These are phyloP conservation scores for Drosophila basisetae DNA, from an alignment of 2,888 invertebrate genomes.

Conservation along the genomic window DNA sequence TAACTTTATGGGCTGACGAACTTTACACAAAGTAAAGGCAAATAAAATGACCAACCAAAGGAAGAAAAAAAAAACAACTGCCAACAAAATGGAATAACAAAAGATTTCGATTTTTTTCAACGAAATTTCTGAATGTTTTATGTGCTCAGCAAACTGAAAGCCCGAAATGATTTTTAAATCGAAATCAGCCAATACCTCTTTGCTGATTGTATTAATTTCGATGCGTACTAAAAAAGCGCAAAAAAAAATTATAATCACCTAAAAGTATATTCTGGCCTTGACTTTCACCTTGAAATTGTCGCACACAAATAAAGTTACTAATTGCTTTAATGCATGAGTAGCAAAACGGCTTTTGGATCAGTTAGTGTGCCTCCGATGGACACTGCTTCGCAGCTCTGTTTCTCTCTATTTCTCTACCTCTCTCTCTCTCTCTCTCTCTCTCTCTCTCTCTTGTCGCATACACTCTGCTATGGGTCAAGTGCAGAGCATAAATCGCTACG, in stretches of 20 bases:
- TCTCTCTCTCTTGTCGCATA: background rate
- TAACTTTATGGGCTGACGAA: slow-evolving; percentile 70
- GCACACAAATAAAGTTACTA: slow-evolving; percentile 44
- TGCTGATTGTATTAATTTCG: slow-evolving; percentile 8
- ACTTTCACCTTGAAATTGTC: slow-evolving; percentile 71
- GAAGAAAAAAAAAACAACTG: slow-evolving; percentile 8
- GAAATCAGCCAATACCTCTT: slow-evolving; percentile 6
- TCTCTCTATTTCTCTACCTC: background rate
- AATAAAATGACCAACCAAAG: slow-evolving; percentile 18
- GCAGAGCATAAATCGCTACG: slow-evolving; percentile 57
- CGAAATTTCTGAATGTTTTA: slow-evolving; percentile 45
- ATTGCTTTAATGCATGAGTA: slow-evolving; percentile 52
- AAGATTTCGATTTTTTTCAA: slow-evolving; percentile 25
- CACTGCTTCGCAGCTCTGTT: slow-evolving; percentile 7
- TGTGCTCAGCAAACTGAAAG: slow-evolving; percentile 16
- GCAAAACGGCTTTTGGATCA: slow-evolving; percentile 40
- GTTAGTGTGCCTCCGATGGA: slow-evolving; percentile 15
- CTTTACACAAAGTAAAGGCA: slow-evolving; percentile 38
- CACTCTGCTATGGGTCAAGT: slow-evolving; percentile 38
- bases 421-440: background rate
- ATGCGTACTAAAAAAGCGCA: slow-evolving; percentile 14
- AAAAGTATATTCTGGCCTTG: slow-evolving; percentile 60
- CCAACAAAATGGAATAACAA: slow-evolving; percentile 30
- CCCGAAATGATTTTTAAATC: slow-evolving; percentile 1
- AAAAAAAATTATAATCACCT: slow-evolving; percentile 24